Percentiles rank a stretch among this genome's conserved stretches.
These are phyloP conservation scores for Subacronicta megacephala DNA, from an alignment of 2,888 invertebrate species.

Conservation along the genomic window DNA sequence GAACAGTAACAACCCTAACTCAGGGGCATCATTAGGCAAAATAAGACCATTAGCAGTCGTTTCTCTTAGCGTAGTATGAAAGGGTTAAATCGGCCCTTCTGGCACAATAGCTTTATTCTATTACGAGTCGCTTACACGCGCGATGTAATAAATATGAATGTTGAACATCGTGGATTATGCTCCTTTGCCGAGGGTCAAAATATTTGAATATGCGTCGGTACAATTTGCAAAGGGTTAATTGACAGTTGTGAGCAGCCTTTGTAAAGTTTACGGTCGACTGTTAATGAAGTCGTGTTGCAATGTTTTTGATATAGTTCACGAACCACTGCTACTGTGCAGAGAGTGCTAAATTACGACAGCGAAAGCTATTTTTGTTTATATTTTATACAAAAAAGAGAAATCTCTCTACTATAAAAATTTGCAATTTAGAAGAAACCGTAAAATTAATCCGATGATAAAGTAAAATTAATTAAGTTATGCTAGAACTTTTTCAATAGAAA, in stretches of 20 bases:
- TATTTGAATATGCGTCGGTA: slow-evolving; percentile 86
- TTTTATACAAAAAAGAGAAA: neutral
- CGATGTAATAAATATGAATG: slow-evolving; percentile 89
- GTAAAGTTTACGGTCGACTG: slow-evolving; percentile 60
- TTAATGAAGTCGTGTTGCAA: slow-evolving; percentile 48
- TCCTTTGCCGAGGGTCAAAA: slow-evolving; percentile 87
- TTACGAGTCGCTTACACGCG: slow-evolving; percentile 86
- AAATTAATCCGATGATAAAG: neutral
- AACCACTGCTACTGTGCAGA: slow-evolving; percentile 12
- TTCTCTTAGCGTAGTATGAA: slow-evolving; percentile 85
- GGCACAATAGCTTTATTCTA: slow-evolving; percentile 87
- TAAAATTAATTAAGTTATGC: slow-evolving; percentile 2
- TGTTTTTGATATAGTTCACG: slow-evolving; percentile 36
- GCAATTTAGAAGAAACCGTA: neutral
- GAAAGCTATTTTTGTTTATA: neutral
- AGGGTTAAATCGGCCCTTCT: slow-evolving; percentile 87
- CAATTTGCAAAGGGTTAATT: slow-evolving; percentile 88
- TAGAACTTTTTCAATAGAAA: neutral
- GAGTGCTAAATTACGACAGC: too few species aligned
- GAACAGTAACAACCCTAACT: slow-evolving; percentile 75
- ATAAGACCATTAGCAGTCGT: slow-evolving; percentile 89
- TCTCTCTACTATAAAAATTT: neutral
- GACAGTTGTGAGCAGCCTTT: slow-evolving; percentile 70
- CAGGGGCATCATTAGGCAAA: slow-evolving; percentile 86
- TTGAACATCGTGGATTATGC: slow-evolving; percentile 86